These are phyloP conservation scores for Hypomesus transpacificus DNA, from an alignment of 2,113 vertebrate species.

Conservation along the genomic window DNA sequence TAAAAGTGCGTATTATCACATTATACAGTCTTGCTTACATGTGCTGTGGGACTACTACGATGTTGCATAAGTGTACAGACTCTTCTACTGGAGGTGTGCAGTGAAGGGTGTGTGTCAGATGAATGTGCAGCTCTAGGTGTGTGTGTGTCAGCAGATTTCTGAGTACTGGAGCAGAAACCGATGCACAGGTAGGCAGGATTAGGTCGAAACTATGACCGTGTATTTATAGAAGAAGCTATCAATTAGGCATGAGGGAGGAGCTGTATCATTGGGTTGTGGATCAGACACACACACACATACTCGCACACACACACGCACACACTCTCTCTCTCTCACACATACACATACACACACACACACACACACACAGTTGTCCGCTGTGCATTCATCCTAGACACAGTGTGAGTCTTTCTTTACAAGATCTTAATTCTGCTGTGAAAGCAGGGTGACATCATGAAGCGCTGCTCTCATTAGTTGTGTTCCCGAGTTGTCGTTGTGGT, in stretches of 20 bases:
- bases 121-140: neutral
- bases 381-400: too few species aligned
- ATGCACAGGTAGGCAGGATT: neutral
- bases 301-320: neutral
- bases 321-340: conserved; percentile 1
- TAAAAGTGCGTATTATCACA: too few species aligned
- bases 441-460: too few species aligned
- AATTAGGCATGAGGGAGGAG: conserved; percentile 23
- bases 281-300: conserved; percentile 7
- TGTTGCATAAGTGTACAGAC: too few species aligned
- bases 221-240: conserved; percentile 40
- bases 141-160: conserved; percentile 25
- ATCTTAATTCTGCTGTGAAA: too few species aligned
- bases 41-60: too few species aligned
- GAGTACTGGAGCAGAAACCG: neutral
- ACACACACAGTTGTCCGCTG: neutral
- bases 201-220: neutral
- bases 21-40: too few species aligned
- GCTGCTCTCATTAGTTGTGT: too few species aligned
- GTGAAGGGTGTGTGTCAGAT: neutral
- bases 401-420: too few species aligned
- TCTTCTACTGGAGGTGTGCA: neutral
- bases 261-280: conserved; percentile 3
- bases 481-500: too few species aligned
- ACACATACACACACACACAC: neutral